Evolutionary conservation across 2,113 vertebrate genomes (phyloP), one percentile per base, ranked within the genome.

Genomic region (Antechinus stuartii): DNA sequence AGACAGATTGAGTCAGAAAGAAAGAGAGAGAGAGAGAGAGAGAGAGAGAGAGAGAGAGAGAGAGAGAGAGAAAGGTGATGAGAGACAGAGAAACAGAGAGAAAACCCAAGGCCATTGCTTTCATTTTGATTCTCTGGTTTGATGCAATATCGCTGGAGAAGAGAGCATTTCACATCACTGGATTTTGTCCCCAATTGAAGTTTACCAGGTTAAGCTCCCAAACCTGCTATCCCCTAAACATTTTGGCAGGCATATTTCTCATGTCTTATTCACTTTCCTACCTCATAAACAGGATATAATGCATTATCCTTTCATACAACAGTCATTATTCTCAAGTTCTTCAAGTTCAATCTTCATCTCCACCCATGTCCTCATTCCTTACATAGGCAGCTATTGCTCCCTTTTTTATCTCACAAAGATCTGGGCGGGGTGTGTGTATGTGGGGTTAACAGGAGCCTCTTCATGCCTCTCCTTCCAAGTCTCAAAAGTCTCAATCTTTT

Each of bases 171-270:
- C 24, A 68, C 27, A 89, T 84, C n/a, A 94, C 35, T 90, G 91
- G 54, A 92, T 54, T 96, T 91, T 92, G 24, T 4, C 95, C 12
- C 91, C n/a, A 92, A 42, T n/a, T 50, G 24, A 76, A 35, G 68
- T 16, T 84, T 42, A 22, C 68, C 16, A 23, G 9, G 35, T 46
- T 2, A 89, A 25, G 56, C 23, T 14, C 93, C 46, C 91, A 93
- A 92, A 35, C 8, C 47, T 91, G n/a, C 50, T 30, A 30, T 90
- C 26, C 49, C 91, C 91, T 91, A 42, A 76, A 42, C 19, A 23
- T 42, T 84, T 84, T 22, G 68, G 68, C 42, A 23, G n/a, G 35
- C 68, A 84, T 84, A 84, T 84, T 84, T 42, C 68, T 42, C n/a
- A 42, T 84, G 4, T 84, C 42, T 84, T 84, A 42, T 84, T 42